phyloP scores from a whole-genome alignment of 2,113 vertebrate genomes.

The Odontesthes bonariensis region DNA sequence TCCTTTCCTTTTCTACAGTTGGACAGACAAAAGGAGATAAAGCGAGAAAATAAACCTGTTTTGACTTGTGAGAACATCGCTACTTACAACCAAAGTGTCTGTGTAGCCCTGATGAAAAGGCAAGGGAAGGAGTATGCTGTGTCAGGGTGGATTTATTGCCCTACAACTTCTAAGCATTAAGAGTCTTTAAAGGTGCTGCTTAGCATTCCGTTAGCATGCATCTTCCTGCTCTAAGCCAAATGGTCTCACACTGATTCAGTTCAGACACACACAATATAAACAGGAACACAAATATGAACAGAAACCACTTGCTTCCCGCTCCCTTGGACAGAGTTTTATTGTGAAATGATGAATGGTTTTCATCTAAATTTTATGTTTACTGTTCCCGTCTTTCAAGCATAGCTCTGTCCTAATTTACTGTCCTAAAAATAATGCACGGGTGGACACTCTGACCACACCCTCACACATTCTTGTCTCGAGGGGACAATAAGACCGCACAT shows the following conservation, averaged over 20 bases:
- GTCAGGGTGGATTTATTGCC: slow-evolving; percentile 68
- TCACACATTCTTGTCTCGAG: slow-evolving; percentile 11
- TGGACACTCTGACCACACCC: slow-evolving; percentile 7
- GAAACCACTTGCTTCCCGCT: slow-evolving; percentile 12
- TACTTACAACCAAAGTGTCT: slow-evolving; percentile 64
- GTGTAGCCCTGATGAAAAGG: slow-evolving; percentile 62
- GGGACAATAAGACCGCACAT: slow-evolving; percentile 26
- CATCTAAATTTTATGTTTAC: slow-evolving; percentile 41
- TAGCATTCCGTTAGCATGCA: slow-evolving; percentile 66
- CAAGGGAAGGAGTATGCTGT: slow-evolving; percentile 43
- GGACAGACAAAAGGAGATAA: slow-evolving; percentile 45
- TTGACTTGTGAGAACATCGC: slow-evolving; percentile 51
- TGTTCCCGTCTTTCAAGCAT: slow-evolving; percentile 21
- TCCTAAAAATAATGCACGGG: slow-evolving; percentile 11
- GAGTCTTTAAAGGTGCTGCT: slow-evolving; percentile 66
- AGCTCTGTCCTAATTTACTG: slow-evolving; percentile 41
- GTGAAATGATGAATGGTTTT: slow-evolving; percentile 46
- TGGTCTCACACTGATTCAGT: slow-evolving; percentile 30
- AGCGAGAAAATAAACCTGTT: slow-evolving; percentile 51
- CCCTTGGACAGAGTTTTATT: slow-evolving; percentile 18
- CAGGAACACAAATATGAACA: slow-evolving; percentile 7
- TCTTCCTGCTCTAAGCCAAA: slow-evolving; percentile 56
- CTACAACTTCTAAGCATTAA: slow-evolving; percentile 59
- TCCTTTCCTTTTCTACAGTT: slow-evolving; percentile 12
- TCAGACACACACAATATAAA: slow-evolving; percentile 18